Conservation (phyloP, 2,113 vertebrate genomes). For the Nanorana parkeri region DNA sequence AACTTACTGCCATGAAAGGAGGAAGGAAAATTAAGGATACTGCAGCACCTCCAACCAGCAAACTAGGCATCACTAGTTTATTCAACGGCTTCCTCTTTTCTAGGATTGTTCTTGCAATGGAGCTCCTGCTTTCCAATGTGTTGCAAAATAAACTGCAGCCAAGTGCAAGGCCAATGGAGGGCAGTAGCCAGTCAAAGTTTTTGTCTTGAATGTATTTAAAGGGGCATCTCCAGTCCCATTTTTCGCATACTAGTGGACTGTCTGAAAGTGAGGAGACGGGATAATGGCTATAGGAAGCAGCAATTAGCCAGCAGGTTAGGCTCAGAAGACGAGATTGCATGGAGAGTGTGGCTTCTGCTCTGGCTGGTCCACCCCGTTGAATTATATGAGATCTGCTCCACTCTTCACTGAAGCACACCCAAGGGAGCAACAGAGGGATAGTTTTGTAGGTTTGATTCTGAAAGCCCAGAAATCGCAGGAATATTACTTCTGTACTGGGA, state of each 20-base stretch:
- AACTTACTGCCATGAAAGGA: slow-evolving; percentile 30
- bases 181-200: slow-evolving; percentile 7
- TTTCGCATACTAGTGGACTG: slow-evolving; percentile 34
- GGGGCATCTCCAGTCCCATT: slow-evolving; percentile 9
- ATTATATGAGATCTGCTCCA: neutral
- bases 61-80: neutral
- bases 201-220: neutral
- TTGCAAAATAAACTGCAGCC: slow-evolving; percentile 1
- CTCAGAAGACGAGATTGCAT: slow-evolving; percentile 67
- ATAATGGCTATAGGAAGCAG: slow-evolving; percentile 61
- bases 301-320: slow-evolving; percentile 71
- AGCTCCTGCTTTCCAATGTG: neutral
- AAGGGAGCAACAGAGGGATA: slow-evolving; percentile 66
- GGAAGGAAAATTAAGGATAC: slow-evolving; percentile 14
- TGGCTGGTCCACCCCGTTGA: neutral
- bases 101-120: neutral
- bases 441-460: slow-evolving; percentile 71
- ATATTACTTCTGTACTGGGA: slow-evolving; percentile 62
- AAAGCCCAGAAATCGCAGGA: slow-evolving; percentile 75
- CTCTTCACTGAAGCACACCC: slow-evolving; percentile 69
- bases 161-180: slow-evolving; percentile 20
- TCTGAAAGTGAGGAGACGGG: slow-evolving; percentile 54
- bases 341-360: neutral
- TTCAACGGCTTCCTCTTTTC: neutral
- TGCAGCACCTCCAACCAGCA: neutral